Conservation (phyloP, 2,113 vertebrate species). For the Chaetops frenatus region DNA sequence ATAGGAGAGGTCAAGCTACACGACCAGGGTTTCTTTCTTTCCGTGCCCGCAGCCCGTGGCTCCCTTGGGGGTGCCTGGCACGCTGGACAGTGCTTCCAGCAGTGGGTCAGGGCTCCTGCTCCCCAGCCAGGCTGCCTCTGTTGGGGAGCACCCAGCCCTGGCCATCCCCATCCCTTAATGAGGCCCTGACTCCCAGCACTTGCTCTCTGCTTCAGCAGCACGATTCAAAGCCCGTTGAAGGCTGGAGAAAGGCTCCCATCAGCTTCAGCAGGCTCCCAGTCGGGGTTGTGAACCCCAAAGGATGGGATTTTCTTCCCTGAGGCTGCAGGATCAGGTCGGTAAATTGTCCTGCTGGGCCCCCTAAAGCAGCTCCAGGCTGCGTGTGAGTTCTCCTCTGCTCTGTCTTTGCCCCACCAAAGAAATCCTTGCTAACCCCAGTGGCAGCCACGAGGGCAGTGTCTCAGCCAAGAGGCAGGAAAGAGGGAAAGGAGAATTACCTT, state of each 20-base stretch:
- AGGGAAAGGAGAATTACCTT: not conserved
- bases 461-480: not conserved
- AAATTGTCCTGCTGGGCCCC: not conserved
- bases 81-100: rapidly evolving
- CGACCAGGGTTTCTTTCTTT: not conserved
- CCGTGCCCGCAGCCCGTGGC: not conserved
- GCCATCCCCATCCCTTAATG: not conserved
- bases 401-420: not conserved
- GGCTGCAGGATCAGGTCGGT: not conserved
- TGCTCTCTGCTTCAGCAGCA: not conserved
- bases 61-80: rapidly evolving
- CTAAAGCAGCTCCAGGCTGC: rapidly evolving
- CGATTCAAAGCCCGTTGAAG: not conserved
- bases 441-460: not conserved
- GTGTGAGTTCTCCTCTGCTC: not conserved
- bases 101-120: not conserved
- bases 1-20: slow-evolving; percentile 39
- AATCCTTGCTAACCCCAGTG: not conserved
- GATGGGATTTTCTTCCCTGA: not conserved
- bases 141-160: not conserved
- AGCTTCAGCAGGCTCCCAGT: not conserved
- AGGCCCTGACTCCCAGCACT: rapidly evolving
- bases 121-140: not conserved
- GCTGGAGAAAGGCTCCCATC: not conserved
- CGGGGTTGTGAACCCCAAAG: rapidly evolving